These are phyloP conservation scores for Morpho helenor DNA, from an alignment of 2,888 invertebrate genomes.

Conservation along the genomic window DNA sequence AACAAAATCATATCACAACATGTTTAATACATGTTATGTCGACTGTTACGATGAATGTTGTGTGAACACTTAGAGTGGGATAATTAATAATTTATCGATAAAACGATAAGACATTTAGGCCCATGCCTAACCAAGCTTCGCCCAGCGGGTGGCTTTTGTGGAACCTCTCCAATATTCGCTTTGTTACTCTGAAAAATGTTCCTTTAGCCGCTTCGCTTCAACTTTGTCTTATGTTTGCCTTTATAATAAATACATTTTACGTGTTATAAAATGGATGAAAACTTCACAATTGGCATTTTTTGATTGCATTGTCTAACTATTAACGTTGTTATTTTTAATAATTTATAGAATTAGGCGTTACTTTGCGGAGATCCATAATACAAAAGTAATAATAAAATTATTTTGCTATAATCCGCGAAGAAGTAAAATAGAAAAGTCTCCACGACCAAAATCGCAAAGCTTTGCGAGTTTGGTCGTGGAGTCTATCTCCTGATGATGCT, in stretches of 20 bases:
- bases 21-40: no score
- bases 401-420: no score
- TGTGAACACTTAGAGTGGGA: background rate
- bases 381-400: no score
- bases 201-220: conserved; percentile 44
- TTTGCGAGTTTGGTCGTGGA: no score
- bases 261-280: conserved; percentile 14
- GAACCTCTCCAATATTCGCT: conserved; percentile 76
- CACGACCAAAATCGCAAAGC: no score
- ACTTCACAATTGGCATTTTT: conserved; percentile 1
- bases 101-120: conserved; percentile 23
- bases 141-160: conserved; percentile 67
- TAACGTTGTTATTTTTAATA: no score
- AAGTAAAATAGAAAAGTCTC: no score
- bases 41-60: no score
- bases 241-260: conserved; percentile 53
- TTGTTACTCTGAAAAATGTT: conserved; percentile 72
- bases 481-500: no score
- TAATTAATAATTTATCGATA: conserved; percentile 26
- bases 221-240: conserved; percentile 58
- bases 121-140: conserved; percentile 35
- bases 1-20: no score
- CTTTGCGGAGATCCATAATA: no score
- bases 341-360: no score
- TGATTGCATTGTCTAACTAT: background rate